Conservation (phyloP, 2,888 invertebrate species). For the Merodon equestris region DNA sequence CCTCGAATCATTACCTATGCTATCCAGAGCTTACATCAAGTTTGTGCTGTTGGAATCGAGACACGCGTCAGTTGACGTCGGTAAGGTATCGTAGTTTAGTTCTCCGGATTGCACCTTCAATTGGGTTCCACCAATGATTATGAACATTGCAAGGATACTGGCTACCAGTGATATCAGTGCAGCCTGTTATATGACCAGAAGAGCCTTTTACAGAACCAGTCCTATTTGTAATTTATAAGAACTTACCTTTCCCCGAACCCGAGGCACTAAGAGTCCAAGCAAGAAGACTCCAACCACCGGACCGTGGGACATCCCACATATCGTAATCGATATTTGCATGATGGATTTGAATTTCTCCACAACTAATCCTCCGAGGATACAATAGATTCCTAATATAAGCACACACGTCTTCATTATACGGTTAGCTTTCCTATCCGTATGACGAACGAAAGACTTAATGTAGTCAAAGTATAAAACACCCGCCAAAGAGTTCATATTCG, state of each 20-base stretch:
- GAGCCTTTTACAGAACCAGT: too few species aligned
- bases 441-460: slow-evolving; percentile 74
- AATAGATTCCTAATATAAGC: slow-evolving; percentile 79
- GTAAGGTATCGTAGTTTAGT: slow-evolving; percentile 31
- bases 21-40: not conserved
- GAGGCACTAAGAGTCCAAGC: slow-evolving; percentile 83
- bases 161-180: slow-evolving; percentile 39
- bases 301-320: slow-evolving; percentile 79
- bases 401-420: slow-evolving; percentile 77
- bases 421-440: slow-evolving; percentile 76
- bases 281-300: slow-evolving; percentile 83
- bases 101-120: slow-evolving; percentile 69
- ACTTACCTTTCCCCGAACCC: slow-evolving; percentile 77
- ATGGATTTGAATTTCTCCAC: slow-evolving; percentile 78
- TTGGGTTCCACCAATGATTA: slow-evolving; percentile 40
- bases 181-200: slow-evolving; percentile 11
- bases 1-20: not conserved
- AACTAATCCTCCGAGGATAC: slow-evolving; percentile 79
- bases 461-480: slow-evolving; percentile 80
- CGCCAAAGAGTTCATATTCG: slow-evolving; percentile 79
- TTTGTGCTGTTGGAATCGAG: slow-evolving; percentile 14
- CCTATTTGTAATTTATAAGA: not conserved
- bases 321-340: slow-evolving; percentile 77
- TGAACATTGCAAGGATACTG: slow-evolving; percentile 32
- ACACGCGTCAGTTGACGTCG: slow-evolving; percentile 39